Evolutionary conservation across 2,888 invertebrate genomes (phyloP), one percentile per base, ranked within the genome.

Genomic region (Dysmachus trigonus): DNA sequence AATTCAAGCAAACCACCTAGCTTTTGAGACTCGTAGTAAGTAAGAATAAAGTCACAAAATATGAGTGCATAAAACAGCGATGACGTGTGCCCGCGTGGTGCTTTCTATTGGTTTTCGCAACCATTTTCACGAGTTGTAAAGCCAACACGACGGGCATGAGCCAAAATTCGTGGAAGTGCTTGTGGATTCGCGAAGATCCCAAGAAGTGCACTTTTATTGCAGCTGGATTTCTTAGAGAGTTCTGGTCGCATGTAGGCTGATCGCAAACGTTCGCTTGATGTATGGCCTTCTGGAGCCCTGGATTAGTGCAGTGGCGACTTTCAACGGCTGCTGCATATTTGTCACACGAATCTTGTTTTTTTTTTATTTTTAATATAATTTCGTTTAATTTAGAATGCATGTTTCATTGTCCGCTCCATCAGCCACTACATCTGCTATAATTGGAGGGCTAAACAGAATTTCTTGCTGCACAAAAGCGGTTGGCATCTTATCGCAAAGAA

Each of bases 171-270:
- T n/a, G 4, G 18, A 33, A n/a, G 18, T n/a, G 15, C 18, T 31
- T 73, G 73, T n/a, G 18, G 2, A 10, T 15, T n/a, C 7, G 33
- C 1, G 73, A 73, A 31, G 15, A 73, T n/a, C 73, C 73, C 13
- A 33, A 18, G 18, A 77, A 77, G 15, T 77, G 77, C 77, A 41
- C 27, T 77, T 77, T 77, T 77, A 77, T 77, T 77, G 77, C 77
- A 77, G 27, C 38, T 77, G 77, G 18, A 77, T 77, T 77, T 41
- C 77, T 77, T 77, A 41, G 18, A 13, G 77, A 77, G 77, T 77
- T 35, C 31, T 15, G 15, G 7, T 41, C 47, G 77, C 41, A 41
- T 41, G 77, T 77, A 38, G 77, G 77, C n/a, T 10, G 77, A 22
- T 77, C 77, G 77, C 41, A 77, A 77, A 77, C 22, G 77, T 77